Percentiles rank a stretch among this genome's conserved stretches.
Evolutionary conservation across 2,797 vertebrate genomes (phyloP).

Genomic region (Galaxias olidus): DNA sequence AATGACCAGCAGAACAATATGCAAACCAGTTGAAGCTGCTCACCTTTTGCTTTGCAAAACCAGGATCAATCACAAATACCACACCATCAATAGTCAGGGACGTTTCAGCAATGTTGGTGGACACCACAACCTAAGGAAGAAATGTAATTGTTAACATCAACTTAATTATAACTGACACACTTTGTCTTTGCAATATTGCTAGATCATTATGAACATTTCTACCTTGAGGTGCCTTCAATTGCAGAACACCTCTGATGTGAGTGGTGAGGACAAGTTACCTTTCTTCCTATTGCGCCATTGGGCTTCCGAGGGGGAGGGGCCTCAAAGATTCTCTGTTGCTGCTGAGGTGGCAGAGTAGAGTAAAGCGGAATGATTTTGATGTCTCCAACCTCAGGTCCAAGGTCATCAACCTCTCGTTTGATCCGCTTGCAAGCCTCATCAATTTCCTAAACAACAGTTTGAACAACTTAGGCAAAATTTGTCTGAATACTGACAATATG

Average conservation of each 20-base stretch:
- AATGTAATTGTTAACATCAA: constrained; percentile 35
- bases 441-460: constrained; percentile 81
- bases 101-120: constrained; percentile 98
- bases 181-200: background rate
- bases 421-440: constrained; percentile 92
- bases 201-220: background rate
- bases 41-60: constrained; percentile 99
- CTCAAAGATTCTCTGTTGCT: constrained; percentile 90
- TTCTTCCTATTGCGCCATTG: constrained; percentile 87
- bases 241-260: background rate
- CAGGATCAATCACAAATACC: constrained; percentile 98
- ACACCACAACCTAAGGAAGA: constrained; percentile 89
- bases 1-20: too few species aligned
- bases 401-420: constrained; percentile 88
- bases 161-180: constrained; percentile 28
- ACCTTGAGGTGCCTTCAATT: too few species aligned
- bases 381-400: constrained; percentile 88
- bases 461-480: background rate
- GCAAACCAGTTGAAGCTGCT: constrained; percentile 20
- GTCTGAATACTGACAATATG: constrained; percentile 12
- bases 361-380: constrained; percentile 92
- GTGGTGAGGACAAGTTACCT: constrained; percentile 66
- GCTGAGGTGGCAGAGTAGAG: constrained; percentile 88
- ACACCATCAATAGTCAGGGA: constrained; percentile 97
- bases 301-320: constrained; percentile 87